Percentiles rank a stretch among this genome's conserved stretches.
phyloP scores from a whole-genome alignment of 2,888 invertebrate species.

The Lochmaea crataegi region DNA sequence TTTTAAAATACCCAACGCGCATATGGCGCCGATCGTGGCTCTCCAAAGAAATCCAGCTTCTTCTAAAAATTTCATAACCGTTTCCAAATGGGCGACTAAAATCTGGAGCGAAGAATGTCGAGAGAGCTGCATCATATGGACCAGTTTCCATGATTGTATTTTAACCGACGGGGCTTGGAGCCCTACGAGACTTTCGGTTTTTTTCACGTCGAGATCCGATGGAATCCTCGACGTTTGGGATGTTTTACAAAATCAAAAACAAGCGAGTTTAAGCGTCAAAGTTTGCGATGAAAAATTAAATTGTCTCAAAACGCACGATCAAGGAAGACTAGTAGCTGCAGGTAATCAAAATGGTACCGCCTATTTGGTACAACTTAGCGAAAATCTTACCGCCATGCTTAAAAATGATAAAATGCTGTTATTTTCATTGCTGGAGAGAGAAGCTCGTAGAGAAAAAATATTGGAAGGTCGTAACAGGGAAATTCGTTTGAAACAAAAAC shows the following conservation, averaged over 20 bases:
- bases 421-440: conserved; percentile 85
- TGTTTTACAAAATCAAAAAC: conserved; percentile 83
- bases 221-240: conserved; percentile 94
- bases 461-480: conserved; percentile 89
- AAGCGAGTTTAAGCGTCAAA: conserved; percentile 82
- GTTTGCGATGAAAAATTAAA: conserved; percentile 76
- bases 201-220: conserved; percentile 86
- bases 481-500: conserved; percentile 65
- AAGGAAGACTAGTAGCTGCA: conserved; percentile 78
- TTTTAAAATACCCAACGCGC: conserved; percentile 52
- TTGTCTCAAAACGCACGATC: conserved; percentile 76
- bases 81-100: conserved; percentile 94
- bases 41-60: conserved; percentile 93
- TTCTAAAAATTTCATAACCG: conserved; percentile 92
- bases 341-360: conserved; percentile 83
- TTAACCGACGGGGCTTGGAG: conserved; percentile 91
- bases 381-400: conserved; percentile 76
- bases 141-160: conserved; percentile 75
- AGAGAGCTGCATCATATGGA: conserved; percentile 95
- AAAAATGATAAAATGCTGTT: conserved; percentile 83
- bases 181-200: conserved; percentile 86
- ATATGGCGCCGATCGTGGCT: conserved; percentile 87
- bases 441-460: conserved; percentile 89
- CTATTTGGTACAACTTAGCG: conserved; percentile 83
- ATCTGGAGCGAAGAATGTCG: conserved; percentile 97